These are phyloP conservation scores for Centropristis striata DNA, from an alignment of 2,113 vertebrate species.

Conservation along the genomic window DNA sequence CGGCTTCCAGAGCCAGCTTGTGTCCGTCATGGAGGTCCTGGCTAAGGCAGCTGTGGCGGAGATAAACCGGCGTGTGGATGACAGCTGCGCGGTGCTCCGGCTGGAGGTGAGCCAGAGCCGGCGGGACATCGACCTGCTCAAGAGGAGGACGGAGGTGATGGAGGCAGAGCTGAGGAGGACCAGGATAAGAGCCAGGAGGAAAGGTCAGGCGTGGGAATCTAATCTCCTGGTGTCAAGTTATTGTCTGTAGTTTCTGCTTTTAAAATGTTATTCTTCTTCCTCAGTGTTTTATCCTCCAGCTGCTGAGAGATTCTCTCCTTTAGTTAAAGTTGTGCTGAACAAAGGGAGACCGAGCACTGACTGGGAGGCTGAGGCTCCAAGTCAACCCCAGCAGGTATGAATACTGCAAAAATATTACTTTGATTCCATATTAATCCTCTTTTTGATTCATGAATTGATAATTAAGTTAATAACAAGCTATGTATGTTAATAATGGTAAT, in stretches of 20 bases:
- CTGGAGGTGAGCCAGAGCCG: constrained; percentile 80
- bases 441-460: neutral
- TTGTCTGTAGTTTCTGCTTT: neutral
- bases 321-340: constrained; percentile 28
- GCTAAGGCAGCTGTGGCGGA: constrained; percentile 80
- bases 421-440: neutral
- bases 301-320: constrained; percentile 18
- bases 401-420: neutral
- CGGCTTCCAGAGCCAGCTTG: constrained; percentile 80
- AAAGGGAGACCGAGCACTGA: constrained; percentile 16
- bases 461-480: no score
- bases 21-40: constrained; percentile 81
- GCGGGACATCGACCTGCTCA: constrained; percentile 79
- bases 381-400: constrained; percentile 40
- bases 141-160: constrained; percentile 73
- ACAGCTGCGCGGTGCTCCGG: constrained; percentile 78
- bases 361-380: constrained; percentile 38
- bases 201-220: constrained; percentile 43
- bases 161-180: constrained; percentile 80
- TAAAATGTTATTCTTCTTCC: neutral
- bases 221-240: neutral
- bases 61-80: constrained; percentile 79
- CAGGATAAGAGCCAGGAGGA: constrained; percentile 66
- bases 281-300: constrained; percentile 44
- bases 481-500: no score